Base-by-base conservation (phyloP, 2,113 vertebrate species). In the Toxostoma redivivum region DNA sequence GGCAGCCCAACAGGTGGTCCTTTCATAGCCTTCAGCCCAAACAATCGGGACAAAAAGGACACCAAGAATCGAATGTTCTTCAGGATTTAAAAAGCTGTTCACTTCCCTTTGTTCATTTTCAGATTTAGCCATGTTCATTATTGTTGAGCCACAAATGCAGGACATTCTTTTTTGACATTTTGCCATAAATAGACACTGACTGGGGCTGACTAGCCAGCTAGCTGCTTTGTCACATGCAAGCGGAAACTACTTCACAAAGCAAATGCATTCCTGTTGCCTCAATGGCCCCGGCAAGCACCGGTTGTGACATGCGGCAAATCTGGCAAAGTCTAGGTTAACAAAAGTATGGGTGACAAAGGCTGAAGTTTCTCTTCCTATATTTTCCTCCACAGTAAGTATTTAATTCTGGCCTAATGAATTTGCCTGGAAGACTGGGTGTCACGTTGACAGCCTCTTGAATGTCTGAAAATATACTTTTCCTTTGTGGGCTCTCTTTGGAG, bases 131-230 rank as follows among this genome's bases (percentile, higher is more conserved):
- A 99, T 99, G 99, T 99, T 99, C 99, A 97, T 98, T 98, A 99
- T 99, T 99, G 99, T 99, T 98, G 98, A 95, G 98, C 95, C 98
- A 99, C 99, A 98, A 99, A 99, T 99, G 99, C 99, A 98, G 98
- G 99, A 99, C 99, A 99, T 99, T 99, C 99, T 99, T 99, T 99
- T 99, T 99, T 99, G 99, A 99, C 99, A 99, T 99, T 98, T 99
- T 99, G 99, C 99, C 99, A 99, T 98, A 98, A 99, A 98, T 99
- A 99, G 99, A 99, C 99, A 99, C 99, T 99, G 99, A 98, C 99
- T 98, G 98, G 98, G 98, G 98, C 99, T 99, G 99, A 99, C 99
- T 99, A 99, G 99, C 99, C 99, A 99, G 98, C 98, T 98, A 97
- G 98, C 98, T 99, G 98, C 98, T 98, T 99, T 99, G 99, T 98